phyloP scores from a whole-genome alignment of 2,113 vertebrate genomes.

The Dasyprocta punctata region DNA sequence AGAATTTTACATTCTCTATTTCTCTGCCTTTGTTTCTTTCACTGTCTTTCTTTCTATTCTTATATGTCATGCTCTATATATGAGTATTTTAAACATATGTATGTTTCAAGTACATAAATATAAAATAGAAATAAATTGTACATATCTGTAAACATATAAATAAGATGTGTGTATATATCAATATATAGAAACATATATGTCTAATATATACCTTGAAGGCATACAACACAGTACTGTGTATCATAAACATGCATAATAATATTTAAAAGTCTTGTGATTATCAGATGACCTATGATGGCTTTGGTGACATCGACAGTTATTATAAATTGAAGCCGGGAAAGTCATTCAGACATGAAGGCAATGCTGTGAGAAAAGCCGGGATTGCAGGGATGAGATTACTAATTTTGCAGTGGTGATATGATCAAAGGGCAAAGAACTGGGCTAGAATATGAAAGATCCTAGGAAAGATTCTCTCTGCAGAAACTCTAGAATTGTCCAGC shows the following conservation, averaged over 20 bases:
- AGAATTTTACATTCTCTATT: neutral
- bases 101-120: neutral
- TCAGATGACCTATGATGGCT: neutral
- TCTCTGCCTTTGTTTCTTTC: neutral
- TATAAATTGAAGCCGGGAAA: neutral
- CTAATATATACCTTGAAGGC: neutral
- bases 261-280: neutral
- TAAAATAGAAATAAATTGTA: neutral
- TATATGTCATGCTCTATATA: neutral
- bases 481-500: neutral
- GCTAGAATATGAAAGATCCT: neutral
- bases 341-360: neutral
- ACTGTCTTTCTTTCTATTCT: neutral
- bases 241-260: neutral
- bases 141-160: neutral
- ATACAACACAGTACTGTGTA: no score
- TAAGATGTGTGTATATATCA: neutral
- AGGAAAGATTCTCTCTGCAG: neutral
- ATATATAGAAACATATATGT: neutral
- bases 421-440: neutral
- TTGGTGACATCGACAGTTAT: no score
- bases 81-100: neutral
- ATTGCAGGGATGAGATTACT: accelerated
- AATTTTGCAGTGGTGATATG: neutral
- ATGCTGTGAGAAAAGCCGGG: no score